Evolutionary conservation across 2,797 vertebrate species (phyloP).

Genomic region (Kryptolebias ocellatus): DNA sequence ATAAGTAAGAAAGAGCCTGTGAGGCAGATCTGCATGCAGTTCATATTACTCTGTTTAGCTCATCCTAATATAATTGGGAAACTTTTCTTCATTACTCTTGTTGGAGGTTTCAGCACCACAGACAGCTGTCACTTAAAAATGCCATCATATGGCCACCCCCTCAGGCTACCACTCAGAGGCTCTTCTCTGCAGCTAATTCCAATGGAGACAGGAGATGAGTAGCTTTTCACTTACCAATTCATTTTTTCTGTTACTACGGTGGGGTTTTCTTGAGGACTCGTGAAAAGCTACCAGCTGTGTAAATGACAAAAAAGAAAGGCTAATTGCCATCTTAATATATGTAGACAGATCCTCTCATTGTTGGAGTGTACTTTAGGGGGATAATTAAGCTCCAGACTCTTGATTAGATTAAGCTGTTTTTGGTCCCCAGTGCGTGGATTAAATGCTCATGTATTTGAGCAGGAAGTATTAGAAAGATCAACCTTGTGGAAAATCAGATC

Average conservation of each 20-base stretch:
- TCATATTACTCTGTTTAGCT: constrained; percentile 7
- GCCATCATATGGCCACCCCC: constrained; percentile 30
- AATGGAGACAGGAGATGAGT: constrained; percentile 38
- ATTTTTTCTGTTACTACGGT: constrained; percentile 46
- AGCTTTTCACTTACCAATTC: constrained; percentile 41
- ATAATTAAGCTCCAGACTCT: constrained; percentile 80
- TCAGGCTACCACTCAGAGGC: constrained; percentile 25
- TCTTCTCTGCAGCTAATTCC: constrained; percentile 42
- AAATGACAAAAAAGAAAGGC: constrained; percentile 75
- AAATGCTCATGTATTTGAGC: constrained; percentile 73
- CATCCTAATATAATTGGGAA: constrained; percentile 28
- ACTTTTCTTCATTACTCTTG: constrained; percentile 19
- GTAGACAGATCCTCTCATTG: constrained; percentile 77
- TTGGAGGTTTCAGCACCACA: constrained; percentile 52
- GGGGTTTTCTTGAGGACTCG: constrained; percentile 53
- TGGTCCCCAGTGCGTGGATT: constrained; percentile 74
- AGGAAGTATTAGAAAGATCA: constrained; percentile 77
- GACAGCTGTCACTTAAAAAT: constrained; percentile 63
- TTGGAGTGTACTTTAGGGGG: constrained; percentile 75
- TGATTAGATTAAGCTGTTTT: constrained; percentile 82
- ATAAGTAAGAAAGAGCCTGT: background rate
- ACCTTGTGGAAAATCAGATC: constrained; percentile 76
- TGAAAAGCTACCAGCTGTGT: constrained; percentile 65
- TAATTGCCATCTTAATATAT: constrained; percentile 78
- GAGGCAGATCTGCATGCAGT: constrained; percentile 4